Evolutionary conservation across 2,888 invertebrate genomes (phyloP).

Genomic region (Agriopis leucophaearia): DNA sequence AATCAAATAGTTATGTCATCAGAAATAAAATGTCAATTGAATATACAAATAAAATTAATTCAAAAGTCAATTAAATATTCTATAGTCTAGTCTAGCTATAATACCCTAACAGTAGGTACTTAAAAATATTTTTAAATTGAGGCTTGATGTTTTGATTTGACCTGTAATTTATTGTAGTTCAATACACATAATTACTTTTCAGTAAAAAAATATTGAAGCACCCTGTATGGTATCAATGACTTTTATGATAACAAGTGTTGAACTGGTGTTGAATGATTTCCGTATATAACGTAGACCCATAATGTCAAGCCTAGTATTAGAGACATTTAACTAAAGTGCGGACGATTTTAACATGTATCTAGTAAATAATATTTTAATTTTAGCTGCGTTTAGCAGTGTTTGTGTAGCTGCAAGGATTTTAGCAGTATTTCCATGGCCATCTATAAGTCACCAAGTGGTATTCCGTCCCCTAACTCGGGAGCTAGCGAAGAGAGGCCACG

Average conservation of each 20-base stretch:
- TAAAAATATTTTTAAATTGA: too few relatives aligned
- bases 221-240: not conserved
- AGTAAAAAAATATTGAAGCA: not conserved
- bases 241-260: not conserved
- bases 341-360: slow-evolving; percentile 8
- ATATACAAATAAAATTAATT: too few relatives aligned
- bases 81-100: too few relatives aligned
- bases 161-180: too few relatives aligned
- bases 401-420: slow-evolving; percentile 50
- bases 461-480: slow-evolving; percentile 57
- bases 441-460: slow-evolving; percentile 65
- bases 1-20: too few relatives aligned
- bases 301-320: slow-evolving; percentile 10
- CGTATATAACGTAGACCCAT: slow-evolving; percentile 2
- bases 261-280: slow-evolving; percentile 3
- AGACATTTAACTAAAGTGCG: not conserved
- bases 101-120: too few relatives aligned
- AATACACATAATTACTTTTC: not conserved
- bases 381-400: slow-evolving; percentile 7
- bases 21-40: too few relatives aligned
- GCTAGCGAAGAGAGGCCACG: slow-evolving; percentile 64
- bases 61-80: too few relatives aligned
- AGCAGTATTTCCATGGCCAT: slow-evolving; percentile 54
- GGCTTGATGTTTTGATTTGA: too few relatives aligned
- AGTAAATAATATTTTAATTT: slow-evolving; percentile 7